phyloP scores from a whole-genome alignment of 2,113 vertebrate species.

The Lamprotornis superbus region DNA sequence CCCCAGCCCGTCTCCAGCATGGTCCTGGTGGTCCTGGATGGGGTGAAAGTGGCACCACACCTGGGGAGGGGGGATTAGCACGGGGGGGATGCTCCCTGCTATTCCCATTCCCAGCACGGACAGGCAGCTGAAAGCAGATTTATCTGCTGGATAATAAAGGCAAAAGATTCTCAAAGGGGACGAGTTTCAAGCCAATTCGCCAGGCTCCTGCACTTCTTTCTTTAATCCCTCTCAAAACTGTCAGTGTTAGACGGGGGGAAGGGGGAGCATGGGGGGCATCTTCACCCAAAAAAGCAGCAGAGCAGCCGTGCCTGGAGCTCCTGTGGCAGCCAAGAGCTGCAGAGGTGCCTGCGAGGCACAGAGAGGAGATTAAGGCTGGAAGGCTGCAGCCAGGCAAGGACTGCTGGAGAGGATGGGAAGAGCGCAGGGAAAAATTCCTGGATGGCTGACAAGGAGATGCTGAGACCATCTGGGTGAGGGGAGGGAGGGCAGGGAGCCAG shows the following conservation, averaged over 20 bases:
- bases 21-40: not conserved
- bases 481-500: constrained; percentile 21
- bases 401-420: not conserved
- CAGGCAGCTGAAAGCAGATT: constrained; percentile 28
- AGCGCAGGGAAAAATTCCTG: not conserved
- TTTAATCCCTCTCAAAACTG: constrained; percentile 20
- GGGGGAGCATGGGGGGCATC: not conserved
- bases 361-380: constrained; percentile 32
- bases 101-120: not conserved
- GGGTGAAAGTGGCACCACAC: not conserved
- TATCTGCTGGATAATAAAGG: constrained; percentile 16
- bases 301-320: not conserved
- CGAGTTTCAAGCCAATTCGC: not conserved
- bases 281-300: not conserved
- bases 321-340: not conserved
- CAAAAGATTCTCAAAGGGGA: constrained; percentile 4
- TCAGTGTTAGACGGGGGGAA: not conserved
- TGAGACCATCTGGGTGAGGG: constrained; percentile 26
- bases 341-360: not conserved
- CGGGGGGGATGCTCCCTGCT: not conserved
- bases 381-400: not conserved
- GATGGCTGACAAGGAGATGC: not conserved
- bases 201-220: not conserved
- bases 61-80: not conserved
- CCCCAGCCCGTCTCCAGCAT: not conserved